Evolutionary conservation across 2,113 vertebrate genomes (phyloP).

Genomic region (Pygoscelis antarcticus): DNA sequence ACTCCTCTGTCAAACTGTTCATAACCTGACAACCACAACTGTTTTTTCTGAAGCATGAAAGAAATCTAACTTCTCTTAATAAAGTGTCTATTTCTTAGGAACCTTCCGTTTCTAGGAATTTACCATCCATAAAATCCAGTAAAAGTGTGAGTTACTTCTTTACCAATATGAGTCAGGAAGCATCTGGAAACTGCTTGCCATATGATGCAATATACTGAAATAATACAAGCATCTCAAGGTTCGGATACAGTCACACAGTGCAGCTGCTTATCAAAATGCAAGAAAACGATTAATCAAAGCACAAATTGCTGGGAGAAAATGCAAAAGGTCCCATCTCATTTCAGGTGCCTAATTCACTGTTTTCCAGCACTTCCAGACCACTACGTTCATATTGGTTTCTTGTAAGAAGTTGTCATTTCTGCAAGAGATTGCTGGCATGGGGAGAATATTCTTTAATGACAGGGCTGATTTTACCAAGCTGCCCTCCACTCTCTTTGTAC

Average conservation of each 20-base stretch:
- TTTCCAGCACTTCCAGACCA: not conserved
- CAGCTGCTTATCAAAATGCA: slow-evolving; percentile 19
- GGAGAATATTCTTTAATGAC: not conserved
- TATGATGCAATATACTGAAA: slow-evolving; percentile 2
- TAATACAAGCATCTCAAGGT: not conserved
- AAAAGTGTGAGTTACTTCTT: not conserved
- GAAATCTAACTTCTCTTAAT: not conserved
- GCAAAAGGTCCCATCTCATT: not conserved
- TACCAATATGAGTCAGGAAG: not conserved
- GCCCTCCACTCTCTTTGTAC: not conserved
- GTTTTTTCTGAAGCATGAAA: not conserved
- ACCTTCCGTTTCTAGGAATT: not conserved
- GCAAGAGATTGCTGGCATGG: not conserved
- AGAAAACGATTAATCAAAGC: not conserved
- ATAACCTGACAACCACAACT: not conserved
- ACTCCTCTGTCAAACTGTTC: not conserved
- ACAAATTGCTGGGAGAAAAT: not conserved
- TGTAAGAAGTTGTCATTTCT: not conserved
- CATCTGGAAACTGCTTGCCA: not conserved
- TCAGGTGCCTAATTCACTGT: not conserved
- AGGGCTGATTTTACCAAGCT: not conserved
- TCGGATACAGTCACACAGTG: not conserved
- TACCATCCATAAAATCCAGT: not conserved
- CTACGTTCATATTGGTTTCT: not conserved
- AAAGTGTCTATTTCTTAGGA: not conserved